These are phyloP conservation scores for Apis florea DNA, from an alignment of 1,140 invertebrate genomes.

Conservation along the genomic window DNA sequence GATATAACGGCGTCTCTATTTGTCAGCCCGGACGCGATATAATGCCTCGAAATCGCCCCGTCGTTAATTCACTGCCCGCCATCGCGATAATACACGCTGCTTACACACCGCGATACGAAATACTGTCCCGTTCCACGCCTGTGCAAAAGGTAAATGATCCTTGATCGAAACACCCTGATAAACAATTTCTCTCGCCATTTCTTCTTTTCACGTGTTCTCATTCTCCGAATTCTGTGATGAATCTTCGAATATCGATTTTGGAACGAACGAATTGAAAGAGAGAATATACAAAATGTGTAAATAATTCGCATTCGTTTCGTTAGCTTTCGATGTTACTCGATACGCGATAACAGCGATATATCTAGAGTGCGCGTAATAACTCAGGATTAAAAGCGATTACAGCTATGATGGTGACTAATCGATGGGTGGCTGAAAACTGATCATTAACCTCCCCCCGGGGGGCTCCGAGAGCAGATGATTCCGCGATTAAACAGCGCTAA, in stretches of 20 bases:
- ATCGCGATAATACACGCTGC: conserved; percentile 49
- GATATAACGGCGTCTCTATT: conserved; percentile 61
- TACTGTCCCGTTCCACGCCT: not conserved
- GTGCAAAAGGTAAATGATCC: conserved; percentile 21
- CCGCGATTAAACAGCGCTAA: not conserved
- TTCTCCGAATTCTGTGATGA: no score
- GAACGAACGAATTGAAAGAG: no score
- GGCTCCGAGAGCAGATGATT: not conserved
- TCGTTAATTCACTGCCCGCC: conserved; percentile 59
- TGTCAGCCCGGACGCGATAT: conserved; percentile 59
- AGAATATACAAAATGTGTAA: no score
- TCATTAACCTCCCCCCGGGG: conserved; percentile 22
- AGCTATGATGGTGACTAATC: conserved; percentile 36
- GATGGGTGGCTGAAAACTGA: conserved; percentile 40
- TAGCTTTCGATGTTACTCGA: not conserved
- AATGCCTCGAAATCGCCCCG: conserved; percentile 58
- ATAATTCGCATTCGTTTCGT: not conserved
- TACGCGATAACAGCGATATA: conserved; percentile 25
- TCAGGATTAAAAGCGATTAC: conserved; percentile 41
- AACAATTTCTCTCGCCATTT: no score
- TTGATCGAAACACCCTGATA: conserved; percentile 32
- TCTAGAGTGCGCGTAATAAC: conserved; percentile 34
- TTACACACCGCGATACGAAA: conserved; percentile 44
- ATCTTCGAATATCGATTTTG: no score
- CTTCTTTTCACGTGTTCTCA: no score